Evolutionary conservation across 2,888 invertebrate genomes (phyloP), one percentile per base, ranked within the genome.

Genomic region (Tillus elongatus): DNA sequence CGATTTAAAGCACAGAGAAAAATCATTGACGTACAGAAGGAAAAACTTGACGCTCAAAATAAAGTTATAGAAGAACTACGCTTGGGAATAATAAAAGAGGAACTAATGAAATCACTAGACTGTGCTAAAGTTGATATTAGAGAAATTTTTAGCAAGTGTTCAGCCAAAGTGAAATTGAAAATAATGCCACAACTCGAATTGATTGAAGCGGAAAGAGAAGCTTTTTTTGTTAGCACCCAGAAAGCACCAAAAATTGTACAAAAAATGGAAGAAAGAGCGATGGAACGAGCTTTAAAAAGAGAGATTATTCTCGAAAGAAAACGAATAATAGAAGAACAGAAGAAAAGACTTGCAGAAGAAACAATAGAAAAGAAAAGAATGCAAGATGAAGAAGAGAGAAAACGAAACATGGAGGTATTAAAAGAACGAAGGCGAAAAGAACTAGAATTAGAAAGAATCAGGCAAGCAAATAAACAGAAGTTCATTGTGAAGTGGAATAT

Each of bases 51-150:
- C 40, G 75, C 82, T 40, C 83, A 85, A 58, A 77, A 76, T 47
- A 73, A 75, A 50, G 56, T 81, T n/a, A 85, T 85, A 39, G 76
- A 82, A 57, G 77, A 82, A 53, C 61, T 85, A 1, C 81, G 79
- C 54, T 64, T 83, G 35, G 77, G 79, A 39, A 79, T 77, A 60
- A 71, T 84, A 14, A 66, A 76, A 30, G 75, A 79, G 45, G 79
- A 79, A 38, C 71, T 79, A 0, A 70, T 70, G 33, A 70, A 76
- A 40, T 77, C 77, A 0, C 36, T 75, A 69, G 51, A 71, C 67
- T 45, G 73, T 67, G 46, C 67, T 68, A 41, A 77, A 73, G 55
- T 71, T 68, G 15, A 77, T 70, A 64, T 72, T 70, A 37, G 66
- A 16, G 66, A 69, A 12, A 57, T 70, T 58, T 48, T 71, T 57